These are phyloP conservation scores for Climacteris rufus DNA, from an alignment of 2,113 vertebrate genomes.

Conservation along the genomic window DNA sequence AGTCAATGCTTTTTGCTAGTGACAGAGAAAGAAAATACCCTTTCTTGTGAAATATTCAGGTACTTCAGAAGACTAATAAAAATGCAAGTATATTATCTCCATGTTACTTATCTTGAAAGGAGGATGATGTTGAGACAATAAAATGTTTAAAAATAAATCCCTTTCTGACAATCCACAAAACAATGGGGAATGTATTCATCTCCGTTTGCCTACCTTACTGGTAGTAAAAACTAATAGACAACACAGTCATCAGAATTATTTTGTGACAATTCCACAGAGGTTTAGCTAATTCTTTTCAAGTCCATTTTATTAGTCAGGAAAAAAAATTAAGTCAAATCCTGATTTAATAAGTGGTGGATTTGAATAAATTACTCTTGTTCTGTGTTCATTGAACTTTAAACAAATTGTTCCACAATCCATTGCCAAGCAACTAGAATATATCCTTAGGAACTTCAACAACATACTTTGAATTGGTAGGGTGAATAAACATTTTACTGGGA, in stretches of 20 bases:
- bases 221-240: slow-evolving; percentile 42
- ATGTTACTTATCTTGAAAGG: slow-evolving; percentile 43
- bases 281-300: slow-evolving; percentile 67
- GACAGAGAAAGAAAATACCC: not conserved
- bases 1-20: not conserved
- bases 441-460: slow-evolving; percentile 44
- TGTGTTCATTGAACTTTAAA: slow-evolving; percentile 65
- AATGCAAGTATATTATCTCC: slow-evolving; percentile 33
- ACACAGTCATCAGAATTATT: slow-evolving; percentile 50
- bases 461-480: not conserved
- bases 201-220: not conserved
- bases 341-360: slow-evolving; percentile 65
- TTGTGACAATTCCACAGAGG: slow-evolving; percentile 49
- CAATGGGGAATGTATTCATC: slow-evolving; percentile 32
- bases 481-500: slow-evolving; percentile 43
- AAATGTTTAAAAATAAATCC: slow-evolving; percentile 44
- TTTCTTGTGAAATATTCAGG: slow-evolving; percentile 15
- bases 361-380: slow-evolving; percentile 72
- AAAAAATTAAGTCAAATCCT: slow-evolving; percentile 58
- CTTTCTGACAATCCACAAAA: slow-evolving; percentile 39
- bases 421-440: slow-evolving; percentile 52
- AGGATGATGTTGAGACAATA: slow-evolving; percentile 38
- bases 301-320: slow-evolving; percentile 57
- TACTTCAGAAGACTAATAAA: slow-evolving; percentile 23
- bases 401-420: slow-evolving; percentile 57